Conservation (phyloP, 2,113 vertebrate species). For the Hypomesus transpacificus region DNA sequence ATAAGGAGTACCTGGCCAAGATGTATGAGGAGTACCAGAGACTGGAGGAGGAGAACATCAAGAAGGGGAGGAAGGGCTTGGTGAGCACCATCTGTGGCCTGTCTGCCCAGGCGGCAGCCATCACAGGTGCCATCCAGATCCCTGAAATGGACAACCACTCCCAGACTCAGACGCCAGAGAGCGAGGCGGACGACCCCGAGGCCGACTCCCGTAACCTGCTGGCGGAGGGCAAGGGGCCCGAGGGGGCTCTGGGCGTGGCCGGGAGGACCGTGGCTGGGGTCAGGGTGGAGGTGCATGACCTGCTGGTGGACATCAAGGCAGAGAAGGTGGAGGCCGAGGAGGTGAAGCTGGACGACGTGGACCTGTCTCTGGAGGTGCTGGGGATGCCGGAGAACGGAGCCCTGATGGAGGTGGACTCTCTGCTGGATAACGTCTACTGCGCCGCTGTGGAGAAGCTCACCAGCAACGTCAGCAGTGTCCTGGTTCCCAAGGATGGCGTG, state of each 20-base stretch:
- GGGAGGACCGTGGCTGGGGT: constrained; percentile 74
- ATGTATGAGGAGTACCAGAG: constrained; percentile 99
- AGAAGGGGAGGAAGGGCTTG: constrained; percentile 96
- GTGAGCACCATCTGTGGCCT: constrained; percentile 98
- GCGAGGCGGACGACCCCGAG: constrained; percentile 84
- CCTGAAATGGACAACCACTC: constrained; percentile 91
- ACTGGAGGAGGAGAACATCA: constrained; percentile 98
- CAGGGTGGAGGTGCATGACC: constrained; percentile 93
- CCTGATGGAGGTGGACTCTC: constrained; percentile 91
- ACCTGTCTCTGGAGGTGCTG: constrained; percentile 91
- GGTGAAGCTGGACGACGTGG: constrained; percentile 96
- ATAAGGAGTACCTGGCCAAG: constrained; percentile 97
- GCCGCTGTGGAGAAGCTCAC: constrained; percentile 95
- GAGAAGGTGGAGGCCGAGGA: constrained; percentile 99
- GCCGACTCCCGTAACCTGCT: constrained; percentile 81
- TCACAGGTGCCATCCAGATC: constrained; percentile 92
- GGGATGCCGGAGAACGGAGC: constrained; percentile 86
- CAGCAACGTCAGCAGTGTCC: constrained; percentile 75
- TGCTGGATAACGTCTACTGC: constrained; percentile 94
- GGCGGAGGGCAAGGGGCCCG: constrained; percentile 84
- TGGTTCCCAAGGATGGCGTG: constrained; percentile 82
- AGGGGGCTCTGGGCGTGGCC: constrained; percentile 77
- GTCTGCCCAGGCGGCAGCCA: constrained; percentile 83
- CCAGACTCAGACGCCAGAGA: constrained; percentile 95
- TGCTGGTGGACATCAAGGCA: constrained; percentile 93